These are phyloP conservation scores for Drosophila hydei DNA, from an alignment of 1,140 invertebrate species.

Conservation along the genomic window DNA sequence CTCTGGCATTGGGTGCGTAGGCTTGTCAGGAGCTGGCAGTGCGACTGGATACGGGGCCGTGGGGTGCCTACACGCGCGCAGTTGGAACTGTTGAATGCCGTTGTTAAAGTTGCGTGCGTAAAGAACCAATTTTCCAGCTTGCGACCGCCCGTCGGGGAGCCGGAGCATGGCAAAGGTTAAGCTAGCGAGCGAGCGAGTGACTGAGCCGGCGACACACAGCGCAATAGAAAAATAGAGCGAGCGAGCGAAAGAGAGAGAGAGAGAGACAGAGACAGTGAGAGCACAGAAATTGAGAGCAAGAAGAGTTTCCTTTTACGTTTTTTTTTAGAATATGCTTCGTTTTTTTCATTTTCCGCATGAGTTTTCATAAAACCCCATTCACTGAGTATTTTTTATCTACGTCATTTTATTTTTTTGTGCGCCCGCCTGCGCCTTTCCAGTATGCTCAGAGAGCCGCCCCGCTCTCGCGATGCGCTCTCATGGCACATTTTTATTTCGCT, in stretches of 20 bases:
- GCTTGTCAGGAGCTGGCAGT: neutral
- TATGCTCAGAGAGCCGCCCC: slow-evolving; percentile 45
- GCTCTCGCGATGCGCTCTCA: slow-evolving; percentile 28
- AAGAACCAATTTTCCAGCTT: slow-evolving; percentile 50
- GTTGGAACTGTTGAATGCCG: slow-evolving; percentile 62
- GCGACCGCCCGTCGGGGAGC: slow-evolving; percentile 57
- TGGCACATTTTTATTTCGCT: slow-evolving; percentile 56
- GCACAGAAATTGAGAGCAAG: slow-evolving; percentile 1
- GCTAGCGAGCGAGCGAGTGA: neutral
- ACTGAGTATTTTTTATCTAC: slow-evolving; percentile 49
- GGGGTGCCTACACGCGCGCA: slow-evolving; percentile 56
- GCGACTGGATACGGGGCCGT: slow-evolving; percentile 8
- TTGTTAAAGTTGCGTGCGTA: slow-evolving; percentile 35
- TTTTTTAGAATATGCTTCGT: neutral
- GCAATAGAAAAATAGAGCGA: slow-evolving; percentile 1
- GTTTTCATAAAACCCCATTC: slow-evolving; percentile 35
- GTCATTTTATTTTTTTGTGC: slow-evolving; percentile 33
- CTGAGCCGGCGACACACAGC: slow-evolving; percentile 1
- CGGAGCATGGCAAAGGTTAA: neutral
- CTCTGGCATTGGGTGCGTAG: neutral
- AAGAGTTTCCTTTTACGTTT: slow-evolving; percentile 39
- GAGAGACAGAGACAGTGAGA: neutral
- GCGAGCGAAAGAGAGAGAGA: slow-evolving; percentile 5
- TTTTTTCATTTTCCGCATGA: slow-evolving; percentile 19
- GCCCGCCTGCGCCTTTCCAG: slow-evolving; percentile 59